A percentile compares a stretch with the other conserved stretches of the same genome.
Evolutionary conservation across 1,140 invertebrate genomes (phyloP).

Genomic region (Aphis craccivora): DNA sequence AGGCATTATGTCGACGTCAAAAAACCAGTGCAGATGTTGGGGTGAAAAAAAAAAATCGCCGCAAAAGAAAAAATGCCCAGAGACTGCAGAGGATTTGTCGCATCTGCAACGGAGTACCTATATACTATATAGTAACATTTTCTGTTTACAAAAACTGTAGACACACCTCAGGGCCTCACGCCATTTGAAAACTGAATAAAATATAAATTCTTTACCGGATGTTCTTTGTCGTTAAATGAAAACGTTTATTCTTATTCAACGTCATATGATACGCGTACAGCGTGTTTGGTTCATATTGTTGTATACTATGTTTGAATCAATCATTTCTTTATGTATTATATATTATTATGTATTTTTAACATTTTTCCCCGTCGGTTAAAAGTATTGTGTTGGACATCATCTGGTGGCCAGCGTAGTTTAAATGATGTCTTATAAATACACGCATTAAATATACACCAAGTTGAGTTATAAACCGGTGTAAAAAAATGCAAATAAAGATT

Average conservation of each 20-base stretch:
- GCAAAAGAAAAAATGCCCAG: not conserved
- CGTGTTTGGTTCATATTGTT: not conserved
- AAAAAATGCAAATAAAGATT: constrained; percentile 8
- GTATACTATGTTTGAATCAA: constrained; percentile 10
- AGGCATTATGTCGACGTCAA: not conserved
- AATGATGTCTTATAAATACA: not conserved
- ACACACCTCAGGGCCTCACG: not conserved
- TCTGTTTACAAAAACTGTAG: not conserved
- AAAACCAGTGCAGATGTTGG: not conserved
- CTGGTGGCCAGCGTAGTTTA: not conserved
- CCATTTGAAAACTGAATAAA: not conserved
- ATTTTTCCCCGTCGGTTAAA: not conserved
- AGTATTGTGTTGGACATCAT: not conserved
- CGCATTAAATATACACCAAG: not conserved
- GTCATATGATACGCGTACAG: not conserved
- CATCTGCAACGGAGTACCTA: not conserved
- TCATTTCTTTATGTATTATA: not conserved
- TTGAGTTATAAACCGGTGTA: not conserved
- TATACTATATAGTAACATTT: not conserved
- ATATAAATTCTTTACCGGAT: not conserved
- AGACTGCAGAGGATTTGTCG: not conserved
- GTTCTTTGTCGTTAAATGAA: constrained; percentile 21
- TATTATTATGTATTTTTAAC: not conserved
- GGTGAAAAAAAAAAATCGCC: not conserved
- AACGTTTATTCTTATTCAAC: not conserved